A percentile compares a stretch with the other conserved stretches of the same genome.
These are phyloP conservation scores for Germaria angustata DNA, from an alignment of 2,888 invertebrate genomes.

Conservation along the genomic window DNA sequence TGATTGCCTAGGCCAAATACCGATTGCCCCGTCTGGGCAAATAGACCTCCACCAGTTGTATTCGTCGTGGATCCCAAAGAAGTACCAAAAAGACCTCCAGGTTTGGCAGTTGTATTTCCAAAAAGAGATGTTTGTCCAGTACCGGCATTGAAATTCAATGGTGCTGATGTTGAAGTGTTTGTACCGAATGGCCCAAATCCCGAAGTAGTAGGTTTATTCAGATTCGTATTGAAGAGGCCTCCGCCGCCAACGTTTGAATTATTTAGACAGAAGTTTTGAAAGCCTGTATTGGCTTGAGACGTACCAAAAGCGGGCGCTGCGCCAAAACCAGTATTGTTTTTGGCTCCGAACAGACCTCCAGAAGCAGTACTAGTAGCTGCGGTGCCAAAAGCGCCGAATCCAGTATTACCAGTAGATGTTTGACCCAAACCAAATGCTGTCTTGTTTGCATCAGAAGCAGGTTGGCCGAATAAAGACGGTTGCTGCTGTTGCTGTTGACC, in stretches of 20 bases:
- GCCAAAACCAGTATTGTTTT: conserved; percentile 80
- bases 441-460: conserved; percentile 78
- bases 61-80: conserved; percentile 69
- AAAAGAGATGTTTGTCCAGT: conserved; percentile 80
- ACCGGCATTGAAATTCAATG: conserved; percentile 78
- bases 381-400: conserved; percentile 78
- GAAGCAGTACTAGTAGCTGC: conserved; percentile 80
- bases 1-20: conserved; percentile 71
- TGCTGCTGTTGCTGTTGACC: conserved; percentile 73
- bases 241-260: conserved; percentile 71
- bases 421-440: conserved; percentile 76
- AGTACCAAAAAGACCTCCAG: conserved; percentile 79
- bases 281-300: conserved; percentile 75
- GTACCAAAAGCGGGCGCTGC: conserved; percentile 78
- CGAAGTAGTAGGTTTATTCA: conserved; percentile 80
- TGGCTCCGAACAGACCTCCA: conserved; percentile 76
- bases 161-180: conserved; percentile 75
- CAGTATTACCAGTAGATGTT: conserved; percentile 72
- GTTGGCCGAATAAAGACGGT: conserved; percentile 75
- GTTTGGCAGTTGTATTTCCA: conserved; percentile 79
- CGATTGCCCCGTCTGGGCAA: conserved; percentile 80
- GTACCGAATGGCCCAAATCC: conserved; percentile 82
- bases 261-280: conserved; percentile 73
- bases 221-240: conserved; percentile 75
- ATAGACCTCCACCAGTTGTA: conserved; percentile 77